These are phyloP conservation scores for Gasteruption jaculator DNA, from an alignment of 2,888 invertebrate species.

Conservation along the genomic window DNA sequence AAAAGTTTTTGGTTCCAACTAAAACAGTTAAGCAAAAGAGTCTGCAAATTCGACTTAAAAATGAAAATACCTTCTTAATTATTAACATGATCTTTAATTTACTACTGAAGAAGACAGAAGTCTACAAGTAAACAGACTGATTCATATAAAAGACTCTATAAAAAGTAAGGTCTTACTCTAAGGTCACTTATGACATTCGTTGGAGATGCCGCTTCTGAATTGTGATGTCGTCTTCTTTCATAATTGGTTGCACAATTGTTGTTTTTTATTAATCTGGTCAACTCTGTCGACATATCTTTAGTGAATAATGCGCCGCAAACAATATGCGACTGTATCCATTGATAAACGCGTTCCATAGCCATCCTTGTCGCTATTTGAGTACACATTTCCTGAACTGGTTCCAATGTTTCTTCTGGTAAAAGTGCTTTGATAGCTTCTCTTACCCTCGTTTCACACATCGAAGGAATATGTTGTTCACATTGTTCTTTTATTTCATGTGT, in stretches of 20 bases:
- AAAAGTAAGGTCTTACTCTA: conserved; percentile 39
- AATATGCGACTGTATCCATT: conserved; percentile 57
- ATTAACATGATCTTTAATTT: no score
- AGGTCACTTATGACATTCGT: conserved; percentile 33
- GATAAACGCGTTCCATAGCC: conserved; percentile 54
- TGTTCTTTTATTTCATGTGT: conserved; percentile 32
- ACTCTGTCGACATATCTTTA: conserved; percentile 38
- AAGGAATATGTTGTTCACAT: conserved; percentile 30
- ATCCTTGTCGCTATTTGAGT: conserved; percentile 53
- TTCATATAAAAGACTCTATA: conserved; percentile 2
- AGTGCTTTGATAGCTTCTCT: conserved; percentile 50
- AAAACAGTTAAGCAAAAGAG: no score
- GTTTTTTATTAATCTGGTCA: conserved; percentile 29
- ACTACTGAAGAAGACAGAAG: no score
- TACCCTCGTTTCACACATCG: conserved; percentile 36
- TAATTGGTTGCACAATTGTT: conserved; percentile 18
- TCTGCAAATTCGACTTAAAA: no score
- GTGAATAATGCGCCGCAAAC: conserved; percentile 34
- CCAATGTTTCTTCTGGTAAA: conserved; percentile 55
- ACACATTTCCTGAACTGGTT: conserved; percentile 54
- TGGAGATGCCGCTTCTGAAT: conserved; percentile 33
- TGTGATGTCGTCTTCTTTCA: conserved; percentile 27
- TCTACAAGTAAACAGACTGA: no score
- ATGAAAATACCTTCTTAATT: no score
- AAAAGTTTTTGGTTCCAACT: no score